A percentile compares a stretch with the other conserved stretches of the same genome.
Evolutionary conservation across 2,113 vertebrate genomes (phyloP).

Genomic region (Podocnemis expansa): DNA sequence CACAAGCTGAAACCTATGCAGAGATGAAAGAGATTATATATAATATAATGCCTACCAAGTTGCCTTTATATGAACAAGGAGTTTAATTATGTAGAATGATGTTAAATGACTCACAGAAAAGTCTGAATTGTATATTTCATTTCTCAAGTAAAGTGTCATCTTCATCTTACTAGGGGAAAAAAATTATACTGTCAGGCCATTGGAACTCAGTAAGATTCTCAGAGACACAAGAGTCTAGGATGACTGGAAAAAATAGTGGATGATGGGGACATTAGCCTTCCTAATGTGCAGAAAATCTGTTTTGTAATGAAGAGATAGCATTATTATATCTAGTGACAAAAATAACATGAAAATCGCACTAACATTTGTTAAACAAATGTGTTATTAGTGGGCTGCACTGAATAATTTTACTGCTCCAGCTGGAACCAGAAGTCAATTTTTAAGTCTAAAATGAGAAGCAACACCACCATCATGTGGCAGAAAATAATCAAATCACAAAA

Average conservation of each 20-base stretch:
- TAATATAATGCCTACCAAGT: background rate
- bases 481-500: background rate
- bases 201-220: background rate
- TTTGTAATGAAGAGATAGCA: background rate
- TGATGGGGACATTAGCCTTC: background rate
- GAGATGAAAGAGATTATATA: background rate
- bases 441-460: constrained; percentile 51
- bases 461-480: constrained; percentile 76
- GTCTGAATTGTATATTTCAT: background rate
- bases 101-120: background rate
- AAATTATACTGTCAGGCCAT: background rate
- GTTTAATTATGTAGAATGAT: background rate
- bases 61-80: background rate
- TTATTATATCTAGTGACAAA: background rate
- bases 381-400: constrained; percentile 15
- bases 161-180: background rate
- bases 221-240: background rate
- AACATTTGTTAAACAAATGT: background rate
- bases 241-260: constrained; percentile 9
- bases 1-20: background rate
- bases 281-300: background rate
- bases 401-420: constrained; percentile 7
- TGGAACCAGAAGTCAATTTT: background rate
- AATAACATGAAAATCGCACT: constrained; percentile 27
- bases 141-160: background rate